These are phyloP conservation scores for Oxytorus armatus DNA, from an alignment of 2,888 invertebrate genomes.

Conservation along the genomic window DNA sequence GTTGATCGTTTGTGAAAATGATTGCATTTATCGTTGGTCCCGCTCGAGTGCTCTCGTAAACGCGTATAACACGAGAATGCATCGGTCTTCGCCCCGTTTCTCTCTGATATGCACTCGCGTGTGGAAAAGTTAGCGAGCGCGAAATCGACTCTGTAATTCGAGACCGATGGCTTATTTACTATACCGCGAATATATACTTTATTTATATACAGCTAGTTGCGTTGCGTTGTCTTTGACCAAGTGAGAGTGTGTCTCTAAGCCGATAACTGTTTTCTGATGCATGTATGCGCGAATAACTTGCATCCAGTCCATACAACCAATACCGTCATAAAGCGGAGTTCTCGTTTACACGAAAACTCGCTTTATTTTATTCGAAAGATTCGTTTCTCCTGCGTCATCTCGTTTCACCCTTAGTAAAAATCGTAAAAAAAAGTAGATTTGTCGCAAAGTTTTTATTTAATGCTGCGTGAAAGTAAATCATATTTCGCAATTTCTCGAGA, in stretches of 20 bases:
- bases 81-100: slow-evolving; percentile 28
- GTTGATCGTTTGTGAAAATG: slow-evolving; percentile 47
- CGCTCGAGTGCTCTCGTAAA: slow-evolving; percentile 39
- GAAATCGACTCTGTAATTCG: slow-evolving; percentile 63
- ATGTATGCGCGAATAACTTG: background rate
- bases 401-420: too few species aligned
- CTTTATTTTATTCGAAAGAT: too few species aligned
- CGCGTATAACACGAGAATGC: slow-evolving; percentile 13
- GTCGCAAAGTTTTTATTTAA: background rate
- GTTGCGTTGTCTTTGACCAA: slow-evolving; percentile 37
- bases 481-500: slow-evolving; percentile 33
- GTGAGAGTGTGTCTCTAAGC: slow-evolving; percentile 48
- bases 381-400: too few species aligned
- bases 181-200: slow-evolving; percentile 17
- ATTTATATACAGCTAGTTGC: slow-evolving; percentile 25
- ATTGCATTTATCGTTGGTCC: slow-evolving; percentile 50
- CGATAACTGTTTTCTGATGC: slow-evolving; percentile 32
- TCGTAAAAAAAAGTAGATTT: too few species aligned
- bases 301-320: too few species aligned
- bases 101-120: slow-evolving; percentile 46
- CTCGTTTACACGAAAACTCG: background rate
- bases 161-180: slow-evolving; percentile 44
- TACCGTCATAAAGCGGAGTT: too few species aligned
- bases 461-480: slow-evolving; percentile 26
- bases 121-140: slow-evolving; percentile 55